Conservation (phyloP, 2,797 vertebrate species). For the Enteromius viviparus region DNA sequence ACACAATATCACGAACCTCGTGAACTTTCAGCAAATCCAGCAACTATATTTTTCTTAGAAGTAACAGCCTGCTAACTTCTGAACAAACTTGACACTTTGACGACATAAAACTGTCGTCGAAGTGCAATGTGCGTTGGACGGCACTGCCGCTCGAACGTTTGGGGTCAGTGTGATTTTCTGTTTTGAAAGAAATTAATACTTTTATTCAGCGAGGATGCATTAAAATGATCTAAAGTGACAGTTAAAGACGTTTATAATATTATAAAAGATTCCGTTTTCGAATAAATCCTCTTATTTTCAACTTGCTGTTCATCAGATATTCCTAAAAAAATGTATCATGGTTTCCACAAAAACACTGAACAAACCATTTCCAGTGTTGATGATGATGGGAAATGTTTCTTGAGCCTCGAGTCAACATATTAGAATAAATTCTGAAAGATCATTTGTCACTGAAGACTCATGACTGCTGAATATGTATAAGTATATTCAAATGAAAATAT, state of each 20-base stretch:
- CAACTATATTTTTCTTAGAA: not conserved
- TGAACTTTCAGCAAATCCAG: not conserved
- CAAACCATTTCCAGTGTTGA: not conserved
- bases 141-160: not conserved
- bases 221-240: not conserved
- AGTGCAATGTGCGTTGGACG: not conserved
- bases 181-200: not conserved
- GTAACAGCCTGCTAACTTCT: not conserved
- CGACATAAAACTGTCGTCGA: not conserved
- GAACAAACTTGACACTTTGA: slow-evolving; percentile 20
- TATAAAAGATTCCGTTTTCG: not conserved
- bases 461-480: not conserved
- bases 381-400: not conserved
- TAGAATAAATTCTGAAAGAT: not conserved
- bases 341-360: not conserved
- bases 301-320: not conserved
- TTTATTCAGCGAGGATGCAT: not conserved
- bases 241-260: not conserved
- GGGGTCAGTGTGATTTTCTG: not conserved
- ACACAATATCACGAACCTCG: not conserved
- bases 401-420: not conserved
- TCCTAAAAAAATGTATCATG: not conserved
- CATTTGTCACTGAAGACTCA: not conserved
- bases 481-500: not conserved
- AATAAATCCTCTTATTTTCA: not conserved